Base-by-base conservation (phyloP, 2,888 invertebrate species). In the Gibbula magus region DNA sequence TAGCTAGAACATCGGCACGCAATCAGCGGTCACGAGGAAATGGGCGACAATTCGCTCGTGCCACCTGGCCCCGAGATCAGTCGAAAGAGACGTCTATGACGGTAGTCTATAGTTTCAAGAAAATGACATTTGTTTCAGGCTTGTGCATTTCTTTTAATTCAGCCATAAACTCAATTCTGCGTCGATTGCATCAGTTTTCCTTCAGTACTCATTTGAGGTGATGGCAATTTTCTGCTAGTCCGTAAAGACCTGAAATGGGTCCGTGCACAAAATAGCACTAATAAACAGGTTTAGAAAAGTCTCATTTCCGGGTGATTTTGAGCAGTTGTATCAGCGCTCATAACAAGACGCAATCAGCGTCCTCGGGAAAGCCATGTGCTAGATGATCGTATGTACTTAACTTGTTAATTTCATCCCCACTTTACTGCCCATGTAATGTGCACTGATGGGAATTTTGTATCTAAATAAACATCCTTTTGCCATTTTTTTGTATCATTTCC, bases 181-280 rank as follows among this genome's bases (percentile, higher is more conserved):
- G 61, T 61, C 61, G 61, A 61, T 61, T 61, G 61, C 61, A 61
- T 61, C 61, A 61, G 61, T 61, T 61, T 25, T 61, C 25, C 61
- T 61, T 61, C 61, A 61, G 61, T 61, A 29, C 61, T 61, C 61
- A 18, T 61, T 61, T 61, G 61, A 61, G 61, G 61, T 25, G 29
- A 61, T 61, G 61, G 61, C 61, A 61, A 61, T 61, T 61, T 61
- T 61, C 61, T 61, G 61, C 61, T 61, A 61, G 61, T 61, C 61
- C 61, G 61, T 61, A 61, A 61, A 61, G 61, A 29, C 29, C 61
- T 61, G 61, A 61, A 61, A 61, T 61, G 61, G 29, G 61, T 29
- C 61, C 61, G 25, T 61, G 61, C 61, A 61, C 61, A 61, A 61
- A 61, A 61, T 61, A 61, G 61, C 61, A 61, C 61, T 61, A 61